A percentile compares a stretch with the other conserved stretches of the same genome.
phyloP scores from a whole-genome alignment of 2,888 invertebrate species.

The Thecocarcelia acutangulata region DNA sequence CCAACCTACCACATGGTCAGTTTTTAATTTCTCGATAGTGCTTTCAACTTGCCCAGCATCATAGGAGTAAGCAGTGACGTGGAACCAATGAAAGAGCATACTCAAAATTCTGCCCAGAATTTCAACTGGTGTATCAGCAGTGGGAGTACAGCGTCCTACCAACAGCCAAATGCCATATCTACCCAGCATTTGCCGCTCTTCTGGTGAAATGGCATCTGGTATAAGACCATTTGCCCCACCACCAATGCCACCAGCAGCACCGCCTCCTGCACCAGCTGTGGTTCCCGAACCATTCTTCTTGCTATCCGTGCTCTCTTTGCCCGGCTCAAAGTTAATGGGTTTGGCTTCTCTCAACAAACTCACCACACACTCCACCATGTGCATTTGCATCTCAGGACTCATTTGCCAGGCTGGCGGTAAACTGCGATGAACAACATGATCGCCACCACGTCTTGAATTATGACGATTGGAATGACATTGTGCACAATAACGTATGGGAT shows the following conservation, averaged over 20 bases:
- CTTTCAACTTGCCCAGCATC: constrained; percentile 91
- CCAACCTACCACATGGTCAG: constrained; percentile 96
- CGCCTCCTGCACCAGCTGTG: constrained; percentile 70
- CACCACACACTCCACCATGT: constrained; percentile 96
- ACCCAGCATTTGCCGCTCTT: constrained; percentile 94
- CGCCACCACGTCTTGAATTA: constrained; percentile 91
- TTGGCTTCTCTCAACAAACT: constrained; percentile 96
- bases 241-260: constrained; percentile 2
- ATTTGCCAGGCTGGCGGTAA: constrained; percentile 94
- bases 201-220: constrained; percentile 87
- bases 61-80: constrained; percentile 97
- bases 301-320: constrained; percentile 82
- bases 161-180: constrained; percentile 98
- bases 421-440: constrained; percentile 94
- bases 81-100: constrained; percentile 99
- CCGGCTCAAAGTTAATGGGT: constrained; percentile 86
- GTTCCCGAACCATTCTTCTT: constrained; percentile 80
- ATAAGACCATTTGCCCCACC: constrained; percentile 31
- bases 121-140: constrained; percentile 88
- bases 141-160: constrained; percentile 94
- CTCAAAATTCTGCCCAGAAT: constrained; percentile 94
- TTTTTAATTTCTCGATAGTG: constrained; percentile 94
- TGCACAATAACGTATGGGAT: constrained; percentile 95
- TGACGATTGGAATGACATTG: constrained; percentile 95
- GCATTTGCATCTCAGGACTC: constrained; percentile 94